These are phyloP conservation scores for Delphinus delphis DNA, from an alignment of 2,113 vertebrate species.

Conservation along the genomic window DNA sequence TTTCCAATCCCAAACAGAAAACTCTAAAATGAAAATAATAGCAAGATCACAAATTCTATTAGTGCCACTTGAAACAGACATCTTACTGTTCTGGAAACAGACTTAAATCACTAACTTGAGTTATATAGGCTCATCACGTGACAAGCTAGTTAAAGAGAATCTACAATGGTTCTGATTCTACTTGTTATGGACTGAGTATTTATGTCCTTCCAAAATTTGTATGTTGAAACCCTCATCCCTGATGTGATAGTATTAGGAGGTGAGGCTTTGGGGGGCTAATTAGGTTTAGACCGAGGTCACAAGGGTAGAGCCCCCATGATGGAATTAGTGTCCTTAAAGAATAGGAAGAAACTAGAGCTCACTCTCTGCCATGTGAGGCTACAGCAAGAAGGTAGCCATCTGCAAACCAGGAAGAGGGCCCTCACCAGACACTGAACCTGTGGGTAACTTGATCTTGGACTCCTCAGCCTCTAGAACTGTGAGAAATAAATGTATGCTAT, in stretches of 20 bases:
- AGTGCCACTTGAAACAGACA: not conserved
- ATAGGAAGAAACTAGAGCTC: not conserved
- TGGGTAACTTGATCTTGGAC: not conserved
- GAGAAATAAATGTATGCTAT: not conserved
- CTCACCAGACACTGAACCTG: not conserved
- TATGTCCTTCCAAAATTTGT: not conserved
- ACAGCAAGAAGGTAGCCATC: not conserved
- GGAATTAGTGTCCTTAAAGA: not conserved
- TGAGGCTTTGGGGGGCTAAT: not conserved
- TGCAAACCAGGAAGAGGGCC: not conserved
- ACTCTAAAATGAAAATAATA: not conserved
- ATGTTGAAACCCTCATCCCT: not conserved
- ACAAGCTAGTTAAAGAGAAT: not conserved
- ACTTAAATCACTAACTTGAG: not conserved
- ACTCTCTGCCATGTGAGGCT: not conserved
- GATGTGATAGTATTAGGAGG: not conserved
- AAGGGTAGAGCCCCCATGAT: not conserved
- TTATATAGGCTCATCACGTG: not conserved
- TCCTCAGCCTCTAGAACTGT: not conserved
- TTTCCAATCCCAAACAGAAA: conserved; percentile 25
- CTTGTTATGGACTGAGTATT: not conserved
- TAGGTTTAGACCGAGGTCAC: not conserved
- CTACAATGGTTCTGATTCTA: not conserved
- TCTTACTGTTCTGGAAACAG: not conserved
- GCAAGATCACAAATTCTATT: not conserved